Conservation (phyloP, 1,140 invertebrate species). For the Protaetia brevitarsis region DNA sequence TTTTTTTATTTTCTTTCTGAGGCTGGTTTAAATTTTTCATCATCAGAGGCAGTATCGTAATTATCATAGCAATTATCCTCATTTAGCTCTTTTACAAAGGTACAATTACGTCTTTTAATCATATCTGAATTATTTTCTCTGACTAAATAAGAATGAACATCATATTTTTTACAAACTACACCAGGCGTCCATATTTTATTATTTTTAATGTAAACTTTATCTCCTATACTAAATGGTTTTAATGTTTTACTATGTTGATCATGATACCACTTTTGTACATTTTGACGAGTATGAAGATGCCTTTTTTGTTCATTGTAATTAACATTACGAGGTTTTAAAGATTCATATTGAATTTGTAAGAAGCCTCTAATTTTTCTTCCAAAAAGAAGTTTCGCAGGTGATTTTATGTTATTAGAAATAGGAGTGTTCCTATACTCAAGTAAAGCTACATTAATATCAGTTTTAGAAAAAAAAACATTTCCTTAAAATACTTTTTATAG, state of each 20-base stretch:
- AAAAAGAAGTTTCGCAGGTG: not conserved
- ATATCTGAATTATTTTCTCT: not conserved
- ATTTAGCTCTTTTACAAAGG: not conserved
- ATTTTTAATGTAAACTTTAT: slow-evolving; percentile 3
- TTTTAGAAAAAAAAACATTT: too few species aligned
- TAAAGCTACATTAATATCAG: too few species aligned
- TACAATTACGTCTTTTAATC: not conserved
- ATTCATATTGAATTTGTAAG: not conserved
- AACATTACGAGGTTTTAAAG: not conserved
- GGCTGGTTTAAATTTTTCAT: too few species aligned
- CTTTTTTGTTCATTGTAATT: not conserved
- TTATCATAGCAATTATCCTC: not conserved
- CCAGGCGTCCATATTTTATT: not conserved
- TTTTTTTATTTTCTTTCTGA: not conserved
- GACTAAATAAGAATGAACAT: slow-evolving; percentile 1
- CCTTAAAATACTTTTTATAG: too few species aligned
- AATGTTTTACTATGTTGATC: not conserved
- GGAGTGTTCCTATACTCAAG: too few species aligned
- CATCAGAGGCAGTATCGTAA: not conserved
- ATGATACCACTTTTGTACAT: not conserved
- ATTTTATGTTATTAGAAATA: too few species aligned
- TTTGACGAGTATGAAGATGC: not conserved
- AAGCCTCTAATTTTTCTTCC: not conserved
- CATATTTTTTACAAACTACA: not conserved
- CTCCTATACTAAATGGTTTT: not conserved